Percentiles rank a stretch among this genome's conserved stretches.
These are phyloP conservation scores for Tenebrosternarchus preto DNA, from an alignment of 2,113 vertebrate genomes.

Conservation along the genomic window DNA sequence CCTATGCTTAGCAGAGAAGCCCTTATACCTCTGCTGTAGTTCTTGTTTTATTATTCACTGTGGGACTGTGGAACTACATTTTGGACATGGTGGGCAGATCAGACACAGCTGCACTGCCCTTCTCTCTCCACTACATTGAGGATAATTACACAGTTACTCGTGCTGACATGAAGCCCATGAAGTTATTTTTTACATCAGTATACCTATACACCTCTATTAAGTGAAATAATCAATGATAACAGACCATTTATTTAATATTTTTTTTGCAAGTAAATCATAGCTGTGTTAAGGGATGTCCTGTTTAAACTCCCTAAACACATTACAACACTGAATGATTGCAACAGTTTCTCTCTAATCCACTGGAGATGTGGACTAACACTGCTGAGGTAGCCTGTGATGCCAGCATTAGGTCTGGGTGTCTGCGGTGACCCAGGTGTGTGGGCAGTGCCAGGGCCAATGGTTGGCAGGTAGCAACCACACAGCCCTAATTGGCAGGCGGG, in stretches of 20 bases:
- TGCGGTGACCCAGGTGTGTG: constrained; percentile 55
- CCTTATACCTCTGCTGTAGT: neutral
- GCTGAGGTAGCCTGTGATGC: neutral
- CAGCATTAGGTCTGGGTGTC: neutral
- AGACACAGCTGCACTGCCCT: too few relatives aligned
- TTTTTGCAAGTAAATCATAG: neutral
- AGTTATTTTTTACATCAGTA: too few relatives aligned
- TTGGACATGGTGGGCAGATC: too few relatives aligned
- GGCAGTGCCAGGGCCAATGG: too few relatives aligned
- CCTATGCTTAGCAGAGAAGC: neutral
- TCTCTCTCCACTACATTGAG: too few relatives aligned
- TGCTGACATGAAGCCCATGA: too few relatives aligned
- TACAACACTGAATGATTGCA: neutral
- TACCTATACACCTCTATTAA: neutral
- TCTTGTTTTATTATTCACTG: neutral
- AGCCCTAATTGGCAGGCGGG: constrained; percentile 6
- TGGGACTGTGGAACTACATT: neutral
- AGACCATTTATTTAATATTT: too few relatives aligned
- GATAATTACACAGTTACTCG: too few relatives aligned
- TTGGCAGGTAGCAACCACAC: neutral
- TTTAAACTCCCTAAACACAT: neutral
- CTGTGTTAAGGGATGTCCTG: constrained; percentile 1
- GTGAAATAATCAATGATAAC: too few relatives aligned
- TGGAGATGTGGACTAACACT: neutral
- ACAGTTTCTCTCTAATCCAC: neutral